Conservation (phyloP, 2,888 invertebrate species). For the Proisotoma minuta region DNA sequence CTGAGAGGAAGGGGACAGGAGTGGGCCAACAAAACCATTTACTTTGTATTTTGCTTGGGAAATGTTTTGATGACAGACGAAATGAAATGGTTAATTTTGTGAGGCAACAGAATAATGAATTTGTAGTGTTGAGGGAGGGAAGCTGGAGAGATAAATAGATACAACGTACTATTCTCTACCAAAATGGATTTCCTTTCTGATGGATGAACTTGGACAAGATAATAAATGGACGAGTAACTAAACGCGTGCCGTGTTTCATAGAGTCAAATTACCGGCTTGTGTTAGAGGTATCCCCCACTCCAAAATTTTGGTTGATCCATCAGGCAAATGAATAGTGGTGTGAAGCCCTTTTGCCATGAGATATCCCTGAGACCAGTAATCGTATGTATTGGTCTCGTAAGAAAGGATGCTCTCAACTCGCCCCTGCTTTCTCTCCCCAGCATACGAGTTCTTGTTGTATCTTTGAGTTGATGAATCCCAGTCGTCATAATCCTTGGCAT, state of each 20-base stretch:
- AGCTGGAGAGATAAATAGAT: neutral
- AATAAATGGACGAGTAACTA: neutral
- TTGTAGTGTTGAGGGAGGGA: neutral
- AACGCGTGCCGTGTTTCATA: neutral
- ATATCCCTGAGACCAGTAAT: slow-evolving; percentile 71
- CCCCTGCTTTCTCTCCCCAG: slow-evolving; percentile 52
- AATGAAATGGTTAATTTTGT: slow-evolving; percentile 5
- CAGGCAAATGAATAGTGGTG: slow-evolving; percentile 60
- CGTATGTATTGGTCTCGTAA: slow-evolving; percentile 65
- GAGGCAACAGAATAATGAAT: neutral
- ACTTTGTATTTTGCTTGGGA: neutral
- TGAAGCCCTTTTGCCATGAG: slow-evolving; percentile 68
- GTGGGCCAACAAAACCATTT: too few species aligned
- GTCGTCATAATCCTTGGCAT: neutral
- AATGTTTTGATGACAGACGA: neutral
- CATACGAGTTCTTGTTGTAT: slow-evolving; percentile 48
- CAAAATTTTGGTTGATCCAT: slow-evolving; percentile 56
- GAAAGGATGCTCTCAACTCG: slow-evolving; percentile 68
- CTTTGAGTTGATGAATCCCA: slow-evolving; percentile 51
- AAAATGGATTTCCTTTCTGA: too few species aligned
- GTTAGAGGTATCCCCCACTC: slow-evolving; percentile 64
- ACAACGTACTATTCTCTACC: too few species aligned
- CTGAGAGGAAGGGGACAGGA: too few species aligned
- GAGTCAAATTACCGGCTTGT: slow-evolving; percentile 51
- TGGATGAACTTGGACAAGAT: slow-evolving; percentile 1